Evolutionary conservation across 1,140 invertebrate genomes (phyloP).

Genomic region (Linepithema humile): DNA sequence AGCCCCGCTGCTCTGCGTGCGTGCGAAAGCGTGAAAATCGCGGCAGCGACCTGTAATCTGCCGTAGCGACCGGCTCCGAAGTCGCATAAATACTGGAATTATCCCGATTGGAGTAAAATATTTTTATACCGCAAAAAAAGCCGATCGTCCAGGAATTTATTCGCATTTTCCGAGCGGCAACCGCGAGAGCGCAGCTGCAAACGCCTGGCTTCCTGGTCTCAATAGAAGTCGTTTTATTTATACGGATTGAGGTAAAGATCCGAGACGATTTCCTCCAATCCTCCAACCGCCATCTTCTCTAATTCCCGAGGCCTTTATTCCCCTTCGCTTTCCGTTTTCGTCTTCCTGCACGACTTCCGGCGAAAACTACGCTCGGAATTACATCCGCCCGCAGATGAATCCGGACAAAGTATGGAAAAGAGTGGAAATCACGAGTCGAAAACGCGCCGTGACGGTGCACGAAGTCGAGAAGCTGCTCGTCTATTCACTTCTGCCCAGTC

Average conservation of each 20-base stretch:
- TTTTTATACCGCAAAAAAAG: slow-evolving; percentile 20
- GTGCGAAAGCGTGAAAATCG: slow-evolving; percentile 72
- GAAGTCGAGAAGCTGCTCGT: slow-evolving; percentile 50
- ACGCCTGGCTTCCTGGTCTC: slow-evolving; percentile 22
- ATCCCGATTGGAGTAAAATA: slow-evolving; percentile 46
- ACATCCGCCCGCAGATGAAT: slow-evolving; percentile 40
- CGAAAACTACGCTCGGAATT: slow-evolving; percentile 58
- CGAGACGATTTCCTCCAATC: slow-evolving; percentile 16
- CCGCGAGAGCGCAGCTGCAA: neutral
- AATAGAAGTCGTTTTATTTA: slow-evolving; percentile 28
- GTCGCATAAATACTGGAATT: slow-evolving; percentile 56
- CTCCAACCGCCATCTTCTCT: neutral
- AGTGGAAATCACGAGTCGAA: slow-evolving; percentile 55
- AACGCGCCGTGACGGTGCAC: slow-evolving; percentile 43
- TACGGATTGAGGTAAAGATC: neutral
- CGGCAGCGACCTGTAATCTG: slow-evolving; percentile 64
- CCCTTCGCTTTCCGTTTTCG: slow-evolving; percentile 17
- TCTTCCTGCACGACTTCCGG: slow-evolving; percentile 14
- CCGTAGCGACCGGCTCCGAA: slow-evolving; percentile 57
- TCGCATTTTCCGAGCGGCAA: slow-evolving; percentile 36
- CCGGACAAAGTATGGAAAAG: neutral
- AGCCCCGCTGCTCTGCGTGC: slow-evolving; percentile 47
- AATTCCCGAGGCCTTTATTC: slow-evolving; percentile 25
- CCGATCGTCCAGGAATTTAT: slow-evolving; percentile 6
- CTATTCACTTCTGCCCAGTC: slow-evolving; percentile 50